A percentile compares a stretch with the other conserved stretches of the same genome.
Evolutionary conservation across 2,888 invertebrate species (phyloP).

Genomic region (Acrobasis repandana): DNA sequence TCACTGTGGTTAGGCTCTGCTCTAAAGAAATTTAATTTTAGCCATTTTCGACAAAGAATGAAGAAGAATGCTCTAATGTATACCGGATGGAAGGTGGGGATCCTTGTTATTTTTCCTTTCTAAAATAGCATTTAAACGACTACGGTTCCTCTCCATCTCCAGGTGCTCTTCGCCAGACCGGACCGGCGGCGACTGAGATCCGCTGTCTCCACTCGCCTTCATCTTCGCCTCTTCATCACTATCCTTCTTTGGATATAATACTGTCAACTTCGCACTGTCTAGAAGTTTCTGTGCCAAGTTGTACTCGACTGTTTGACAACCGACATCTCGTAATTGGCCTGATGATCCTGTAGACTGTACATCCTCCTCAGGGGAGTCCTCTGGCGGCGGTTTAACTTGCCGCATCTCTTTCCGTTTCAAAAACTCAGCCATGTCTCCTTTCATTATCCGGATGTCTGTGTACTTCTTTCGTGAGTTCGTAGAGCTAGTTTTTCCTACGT

Average conservation of each 20-base stretch:
- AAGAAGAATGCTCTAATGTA: neutral
- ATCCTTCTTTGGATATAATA: slow-evolving; percentile 74
- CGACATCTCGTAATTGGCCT: slow-evolving; percentile 64
- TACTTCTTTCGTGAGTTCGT: slow-evolving; percentile 56
- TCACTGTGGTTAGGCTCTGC: too few species aligned
- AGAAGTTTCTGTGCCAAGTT: slow-evolving; percentile 62
- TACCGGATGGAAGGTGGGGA: slow-evolving; percentile 73
- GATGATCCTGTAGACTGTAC: slow-evolving; percentile 57
- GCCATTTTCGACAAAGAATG: neutral
- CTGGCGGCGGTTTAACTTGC: slow-evolving; percentile 44
- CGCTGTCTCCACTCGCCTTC: slow-evolving; percentile 70
- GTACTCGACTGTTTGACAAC: slow-evolving; percentile 72
- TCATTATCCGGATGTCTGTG: slow-evolving; percentile 62
- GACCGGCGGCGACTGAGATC: slow-evolving; percentile 44
- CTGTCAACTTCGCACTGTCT: slow-evolving; percentile 69
- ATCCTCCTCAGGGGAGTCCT: slow-evolving; percentile 55
- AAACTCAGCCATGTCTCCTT: slow-evolving; percentile 78
- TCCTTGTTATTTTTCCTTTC: slow-evolving; percentile 68
- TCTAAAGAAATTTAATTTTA: too few species aligned
- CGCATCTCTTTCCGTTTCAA: slow-evolving; percentile 68
- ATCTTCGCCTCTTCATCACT: slow-evolving; percentile 60
- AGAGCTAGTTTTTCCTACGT: slow-evolving; percentile 62
- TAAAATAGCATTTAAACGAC: slow-evolving; percentile 66
- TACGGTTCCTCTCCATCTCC: slow-evolving; percentile 62
- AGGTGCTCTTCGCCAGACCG: slow-evolving; percentile 55